Base-by-base conservation (phyloP, 2,888 invertebrate species). In the Lysandra coridon region DNA sequence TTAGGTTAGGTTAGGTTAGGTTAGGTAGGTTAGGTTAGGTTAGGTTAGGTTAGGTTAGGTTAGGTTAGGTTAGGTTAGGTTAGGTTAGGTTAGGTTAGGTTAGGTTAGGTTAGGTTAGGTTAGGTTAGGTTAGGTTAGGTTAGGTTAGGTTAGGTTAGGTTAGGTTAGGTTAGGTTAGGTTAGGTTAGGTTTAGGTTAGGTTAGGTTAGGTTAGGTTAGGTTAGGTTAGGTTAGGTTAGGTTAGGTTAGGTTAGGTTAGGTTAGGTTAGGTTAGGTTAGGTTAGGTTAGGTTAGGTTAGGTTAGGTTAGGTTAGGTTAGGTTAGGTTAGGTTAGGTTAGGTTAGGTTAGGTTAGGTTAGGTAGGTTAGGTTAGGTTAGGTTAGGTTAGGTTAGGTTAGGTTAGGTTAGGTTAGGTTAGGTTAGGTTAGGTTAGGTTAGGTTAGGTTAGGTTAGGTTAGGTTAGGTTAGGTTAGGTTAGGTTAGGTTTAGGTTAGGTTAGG, bases 181-280 rank as follows among this genome's bases (percentile, higher is more conserved):
- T 81, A 81, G 80, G 81, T 80, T 81, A 80, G 80, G 81, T 80
- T 80, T n/a, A 79, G 80, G 81, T 80, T 81, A 80, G 80, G 81
- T 80, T 81, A 80, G 80, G 81, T 80, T 81, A 80, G 80, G 81
- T 75, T 49, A 49, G 49, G 49, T 49, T 49, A 49, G 49, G 76
- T 76, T 78, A 78, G 78, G 78, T 78, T 78, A 78, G 78, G 78
- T 78, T 78, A 78, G 78, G 79, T 79, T 79, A 79, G 80, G 80
- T 78, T 78, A 78, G 78, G 78, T 78, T 78, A 78, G 49, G 49
- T 49, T 49, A 49, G 49, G 49, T 49, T 49, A 49, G 49, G 81
- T 81, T 81, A 81, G 81, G 81, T 81, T 81, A 81, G 81, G 81
- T 81, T 81, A 81, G 81, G 81, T 81, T 81, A 81, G 81, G 81